Evolutionary conservation across 1,140 invertebrate species (phyloP), one percentile per base, ranked within the genome.

Genomic region (Drosophila lacertosa): DNA sequence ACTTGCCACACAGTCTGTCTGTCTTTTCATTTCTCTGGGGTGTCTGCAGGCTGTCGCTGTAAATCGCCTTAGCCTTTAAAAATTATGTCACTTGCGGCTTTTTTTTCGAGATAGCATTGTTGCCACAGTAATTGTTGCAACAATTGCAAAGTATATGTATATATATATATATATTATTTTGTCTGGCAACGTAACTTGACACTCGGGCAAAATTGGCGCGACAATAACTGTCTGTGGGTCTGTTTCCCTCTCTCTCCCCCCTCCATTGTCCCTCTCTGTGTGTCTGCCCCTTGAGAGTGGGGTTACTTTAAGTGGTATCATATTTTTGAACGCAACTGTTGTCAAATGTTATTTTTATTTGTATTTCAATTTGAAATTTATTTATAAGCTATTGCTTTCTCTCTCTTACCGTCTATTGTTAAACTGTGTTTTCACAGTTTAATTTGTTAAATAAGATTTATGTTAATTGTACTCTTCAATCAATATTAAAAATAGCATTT

Each of bases 11-110:
- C 29, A 18, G n/a, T 11, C n/a, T 16, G 15, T n/a, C n/a, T n/a
- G 39, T 35, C 3, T 20, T 26, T 29, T 29, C 48, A 16, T 51
- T 24, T 24, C 11, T 35, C 26, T 45, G n/a, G 26, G 24, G 26
- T 69, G 65, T 35, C 37, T 60, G 20, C 9, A 9, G 37, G 20
- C 35, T 26, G 59, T 32, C 42, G 60, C 58, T 57, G 29, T 65
- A 76, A 74, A 74, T 74, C 65, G 79, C 53, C 70, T 78, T 75
- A 84, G 68, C 68, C 67, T 29, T 55, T 35, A 35, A 26, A 76
- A 84, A 84, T 86, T 86, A 77, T 84, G 81, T 86, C 81, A 84
- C 82, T 77, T 74, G 77, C 60, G 63, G 64, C 76, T 73, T 80
- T 82, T 77, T 55, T 80, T 82, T 77, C 51, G 9, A 48, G 59